Base-by-base conservation (phyloP, 2,888 invertebrate genomes). In the Julus scandinavius region DNA sequence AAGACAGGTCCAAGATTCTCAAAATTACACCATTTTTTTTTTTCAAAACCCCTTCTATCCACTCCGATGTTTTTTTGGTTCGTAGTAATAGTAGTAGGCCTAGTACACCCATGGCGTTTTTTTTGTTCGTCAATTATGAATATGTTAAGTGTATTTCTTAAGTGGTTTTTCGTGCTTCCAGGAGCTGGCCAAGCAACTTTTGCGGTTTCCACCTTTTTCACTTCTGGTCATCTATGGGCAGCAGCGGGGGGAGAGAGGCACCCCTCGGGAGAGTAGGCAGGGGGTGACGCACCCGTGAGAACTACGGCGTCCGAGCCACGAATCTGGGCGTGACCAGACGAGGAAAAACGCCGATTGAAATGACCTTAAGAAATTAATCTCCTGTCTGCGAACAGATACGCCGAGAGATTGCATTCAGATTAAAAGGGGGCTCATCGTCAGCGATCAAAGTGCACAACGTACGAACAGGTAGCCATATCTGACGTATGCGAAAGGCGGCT, bases 221-320 rank as follows among this genome's bases (percentile, higher is more conserved):
- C 72, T 72, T 72, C 72, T 72, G 72, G 72, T 72, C 72, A 72
- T 72, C 72, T 72, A 72, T 72, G 72, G 72, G 2, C 72, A 72
- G 72, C 20, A 72, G 29, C 29, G 17, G 9, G 72, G 72, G n/a
- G 72, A 20, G 11, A 9, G 72, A n/a, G 29, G 20, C 9, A 20
- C 72, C 72, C 72, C 72, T 72, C 9, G 29, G 72, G 72, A 29
- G 72, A 29, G 29, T 11, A 29, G 29, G 29, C 9, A 72, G 72
- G 72, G 72, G 72, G 72, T 72, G 72, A 72, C 72, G 72, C 72
- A 72, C 72, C 72, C 72, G 72, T 72, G 72, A 72, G 72, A 72
- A 72, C 72, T 72, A 72, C 72, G 72, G 72, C 72, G 72, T 72
- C 72, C 72, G 72, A 72, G 29, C 72, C 72, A 72, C 72, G 72